Base-by-base conservation (phyloP, 2,888 invertebrate genomes). In the Coleophora flavipennella region DNA sequence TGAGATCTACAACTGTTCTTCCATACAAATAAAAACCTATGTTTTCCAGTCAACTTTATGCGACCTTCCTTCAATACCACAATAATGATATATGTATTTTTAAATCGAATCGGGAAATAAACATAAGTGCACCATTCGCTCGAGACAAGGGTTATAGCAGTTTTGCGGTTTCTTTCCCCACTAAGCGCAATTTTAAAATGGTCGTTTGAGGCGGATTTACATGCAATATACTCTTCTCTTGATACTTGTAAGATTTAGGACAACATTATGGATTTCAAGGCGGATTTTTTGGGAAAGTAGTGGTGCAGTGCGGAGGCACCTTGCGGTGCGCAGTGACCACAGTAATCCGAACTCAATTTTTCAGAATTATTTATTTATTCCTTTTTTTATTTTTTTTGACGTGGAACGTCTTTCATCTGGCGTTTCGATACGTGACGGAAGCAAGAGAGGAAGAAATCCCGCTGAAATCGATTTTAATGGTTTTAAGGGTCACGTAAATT, bases 151-250 rank as follows among this genome's bases (percentile, higher is more conserved):
- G 44, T 40, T 42, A 42, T 35, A 37, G 44, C 44, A 39, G 39
- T 44, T 44, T 42, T 35, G 56, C 38, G 50, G 55, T 55, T 53
- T 48, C 34, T 39, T 44, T 37, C 41, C 36, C 43, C 48, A 45
- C 46, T 55, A 43, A 57, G 52, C 49, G 53, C 50, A 50, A 52
- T 52, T 50, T 53, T 44, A 46, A 50, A 49, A 47, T 42, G 48
- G 45, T 44, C 40, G 49, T 50, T 46, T 38, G 38, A 34, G 36
- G 25, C 36, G 45, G 44, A 57, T 57, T 53, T 52, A 55, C 56
- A 53, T 53, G 55, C 43, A 41, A 46, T 39, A 43, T 44, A 41
- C 42, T 42, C 42, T 49, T 47, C 49, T 49, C 40, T 42, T 45
- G 42, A 45, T 42, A 38, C 42, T 39, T 42, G 35, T 33, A 40